phyloP scores from a whole-genome alignment of 2,797 vertebrate genomes.

The Rousettus madagascariensis region DNA sequence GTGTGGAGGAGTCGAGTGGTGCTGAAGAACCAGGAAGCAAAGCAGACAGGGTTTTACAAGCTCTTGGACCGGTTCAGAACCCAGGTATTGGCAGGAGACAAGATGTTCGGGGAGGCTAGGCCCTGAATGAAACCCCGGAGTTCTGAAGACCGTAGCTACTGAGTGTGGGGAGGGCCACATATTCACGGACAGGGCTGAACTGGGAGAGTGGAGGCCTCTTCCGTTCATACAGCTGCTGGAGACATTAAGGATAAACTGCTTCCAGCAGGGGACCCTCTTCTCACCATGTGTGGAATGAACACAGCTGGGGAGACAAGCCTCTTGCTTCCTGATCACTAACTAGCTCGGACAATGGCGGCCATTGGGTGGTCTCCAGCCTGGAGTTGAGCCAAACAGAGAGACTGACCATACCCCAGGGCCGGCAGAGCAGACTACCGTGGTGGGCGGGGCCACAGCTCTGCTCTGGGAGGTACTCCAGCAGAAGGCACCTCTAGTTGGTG shows the following conservation, averaged over 20 bases:
- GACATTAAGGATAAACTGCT: background rate
- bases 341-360: too few relatives aligned
- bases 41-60: background rate
- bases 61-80: background rate
- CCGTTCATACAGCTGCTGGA: background rate
- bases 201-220: background rate
- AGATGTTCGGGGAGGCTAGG: background rate
- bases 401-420: background rate
- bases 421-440: background rate
- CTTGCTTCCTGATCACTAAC: background rate
- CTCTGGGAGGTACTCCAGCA: too few relatives aligned
- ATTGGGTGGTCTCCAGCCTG: background rate
- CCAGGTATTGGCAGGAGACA: background rate
- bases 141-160: background rate
- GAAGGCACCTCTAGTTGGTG: background rate
- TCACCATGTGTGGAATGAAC: background rate
- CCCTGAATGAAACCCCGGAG: background rate
- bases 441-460: background rate
- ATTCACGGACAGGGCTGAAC: background rate
- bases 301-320: background rate
- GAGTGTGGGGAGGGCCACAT: background rate
- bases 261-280: background rate
- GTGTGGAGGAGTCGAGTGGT: too few relatives aligned
- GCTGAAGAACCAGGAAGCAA: background rate
- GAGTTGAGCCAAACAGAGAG: background rate